Percentiles rank a stretch among this genome's conserved stretches.
Conservation (phyloP, 1,140 invertebrate species). For the Bombus balteatus region DNA sequence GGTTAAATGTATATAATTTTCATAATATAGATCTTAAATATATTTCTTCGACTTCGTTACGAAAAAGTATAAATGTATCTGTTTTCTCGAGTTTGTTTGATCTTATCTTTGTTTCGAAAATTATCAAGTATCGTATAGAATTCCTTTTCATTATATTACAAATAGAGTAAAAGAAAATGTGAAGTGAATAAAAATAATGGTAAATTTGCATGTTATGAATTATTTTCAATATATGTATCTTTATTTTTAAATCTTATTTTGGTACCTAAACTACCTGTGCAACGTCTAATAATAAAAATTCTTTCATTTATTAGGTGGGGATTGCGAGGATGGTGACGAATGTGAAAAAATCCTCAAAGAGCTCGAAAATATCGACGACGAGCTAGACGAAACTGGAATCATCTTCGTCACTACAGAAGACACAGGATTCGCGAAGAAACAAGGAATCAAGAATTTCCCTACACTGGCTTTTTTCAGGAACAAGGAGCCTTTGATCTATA, state of each 20-base stretch:
- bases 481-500: conserved; percentile 91
- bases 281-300: neutral
- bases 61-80: no score
- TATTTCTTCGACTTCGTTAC: neutral
- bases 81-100: no score
- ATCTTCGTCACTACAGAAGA: conserved; percentile 97
- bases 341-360: conserved; percentile 93
- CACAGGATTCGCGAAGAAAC: conserved; percentile 90
- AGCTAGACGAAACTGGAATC: conserved; percentile 95
- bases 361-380: conserved; percentile 96
- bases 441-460: conserved; percentile 93
- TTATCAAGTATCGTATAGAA: no score
- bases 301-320: conserved; percentile 85
- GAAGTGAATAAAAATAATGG: no score
- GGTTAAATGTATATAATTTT: no score
- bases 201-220: neutral
- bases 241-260: no score
- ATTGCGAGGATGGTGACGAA: conserved; percentile 92
- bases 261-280: no score
- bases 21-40: neutral
- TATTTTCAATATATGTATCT: no score
- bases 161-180: no score
- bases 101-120: no score
- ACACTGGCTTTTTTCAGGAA: conserved; percentile 95
- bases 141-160: no score